These are phyloP conservation scores for Drosophila melanica DNA, from an alignment of 1,140 invertebrate genomes.

Conservation along the genomic window DNA sequence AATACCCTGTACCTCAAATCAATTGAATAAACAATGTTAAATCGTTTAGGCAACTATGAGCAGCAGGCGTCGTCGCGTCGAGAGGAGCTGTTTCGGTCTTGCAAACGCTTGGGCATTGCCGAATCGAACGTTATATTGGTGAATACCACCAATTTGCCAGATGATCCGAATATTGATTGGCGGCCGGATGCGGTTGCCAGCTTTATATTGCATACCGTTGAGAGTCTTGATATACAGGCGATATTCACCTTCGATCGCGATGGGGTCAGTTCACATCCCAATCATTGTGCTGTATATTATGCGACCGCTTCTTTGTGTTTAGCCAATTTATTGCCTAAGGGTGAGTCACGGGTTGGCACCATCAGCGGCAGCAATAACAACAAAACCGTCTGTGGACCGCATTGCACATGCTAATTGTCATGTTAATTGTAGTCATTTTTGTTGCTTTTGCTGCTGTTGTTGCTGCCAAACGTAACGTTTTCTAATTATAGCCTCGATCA, in stretches of 20 bases:
- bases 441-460: conserved; percentile 27
- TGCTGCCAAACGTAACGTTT: conserved; percentile 16
- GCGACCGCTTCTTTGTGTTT: conserved; percentile 90
- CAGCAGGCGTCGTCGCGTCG: conserved; percentile 88
- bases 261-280: conserved; percentile 95
- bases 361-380: conserved; percentile 42
- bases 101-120: conserved; percentile 90
- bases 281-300: conserved; percentile 94
- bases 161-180: conserved; percentile 91
- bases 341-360: conserved; percentile 83
- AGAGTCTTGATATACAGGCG: conserved; percentile 91
- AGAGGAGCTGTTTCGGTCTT: conserved; percentile 91
- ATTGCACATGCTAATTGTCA: conserved; percentile 72
- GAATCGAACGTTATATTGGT: conserved; percentile 90
- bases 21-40: conserved; percentile 10
- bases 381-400: conserved; percentile 14
- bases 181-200: conserved; percentile 89
- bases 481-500: conserved; percentile 64
- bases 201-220: conserved; percentile 89
- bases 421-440: conserved; percentile 56
- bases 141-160: conserved; percentile 89
- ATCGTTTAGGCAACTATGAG: conserved; percentile 88
- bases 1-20: neutral
- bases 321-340: conserved; percentile 89
- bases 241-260: conserved; percentile 96